Conservation (phyloP, 2,797 vertebrate species). For the Calcarius lapponicus region DNA sequence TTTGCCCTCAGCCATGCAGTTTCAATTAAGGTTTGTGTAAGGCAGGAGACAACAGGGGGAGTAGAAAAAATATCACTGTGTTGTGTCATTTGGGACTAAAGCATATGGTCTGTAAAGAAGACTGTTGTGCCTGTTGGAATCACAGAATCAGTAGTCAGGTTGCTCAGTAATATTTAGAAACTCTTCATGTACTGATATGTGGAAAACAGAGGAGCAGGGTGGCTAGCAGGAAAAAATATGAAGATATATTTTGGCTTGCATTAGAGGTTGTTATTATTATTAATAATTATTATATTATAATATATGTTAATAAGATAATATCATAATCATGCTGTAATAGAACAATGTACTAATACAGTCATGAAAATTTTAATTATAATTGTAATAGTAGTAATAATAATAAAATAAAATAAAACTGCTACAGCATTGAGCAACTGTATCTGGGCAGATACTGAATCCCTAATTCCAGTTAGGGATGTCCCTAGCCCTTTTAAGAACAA, state of each 20-base stretch:
- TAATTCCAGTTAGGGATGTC: not conserved
- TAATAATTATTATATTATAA: not conserved
- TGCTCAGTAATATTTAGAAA: not conserved
- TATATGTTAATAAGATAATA: not conserved
- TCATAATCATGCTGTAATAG: not conserved
- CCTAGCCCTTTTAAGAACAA: not conserved
- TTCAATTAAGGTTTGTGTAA: not conserved
- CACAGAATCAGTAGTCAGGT: not conserved
- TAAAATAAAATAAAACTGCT: not conserved
- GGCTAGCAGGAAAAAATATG: not conserved
- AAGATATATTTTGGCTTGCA: not conserved
- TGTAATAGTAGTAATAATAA: not conserved
- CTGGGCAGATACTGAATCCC: not conserved
- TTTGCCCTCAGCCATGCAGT: not conserved
- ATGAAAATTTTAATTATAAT: not conserved
- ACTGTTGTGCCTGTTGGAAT: not conserved
- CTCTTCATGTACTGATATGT: not conserved
- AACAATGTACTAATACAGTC: not conserved
- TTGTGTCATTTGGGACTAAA: not conserved
- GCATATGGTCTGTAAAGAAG: not conserved
- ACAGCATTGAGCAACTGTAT: not conserved
- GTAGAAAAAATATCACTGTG: not conserved
- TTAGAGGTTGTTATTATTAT: not conserved
- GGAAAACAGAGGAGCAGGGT: not conserved
- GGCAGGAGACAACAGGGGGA: not conserved